Percentiles rank a stretch among this genome's conserved stretches.
phyloP scores from a whole-genome alignment of 2,797 vertebrate species.

The Uromys caudimaculatus region DNA sequence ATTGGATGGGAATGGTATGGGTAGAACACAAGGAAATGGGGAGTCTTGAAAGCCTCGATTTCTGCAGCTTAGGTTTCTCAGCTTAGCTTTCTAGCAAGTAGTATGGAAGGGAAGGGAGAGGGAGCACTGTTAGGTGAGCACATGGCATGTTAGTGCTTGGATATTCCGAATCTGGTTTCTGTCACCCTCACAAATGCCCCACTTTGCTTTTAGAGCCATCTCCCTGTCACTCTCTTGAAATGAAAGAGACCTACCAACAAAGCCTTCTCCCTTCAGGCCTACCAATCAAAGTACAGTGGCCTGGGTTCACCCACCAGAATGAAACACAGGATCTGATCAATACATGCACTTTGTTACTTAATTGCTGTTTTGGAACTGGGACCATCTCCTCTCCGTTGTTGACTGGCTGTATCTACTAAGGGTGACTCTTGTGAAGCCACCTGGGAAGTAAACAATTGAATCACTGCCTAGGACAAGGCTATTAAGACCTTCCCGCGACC shows the following conservation, averaged over 20 bases:
- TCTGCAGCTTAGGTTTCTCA: neutral
- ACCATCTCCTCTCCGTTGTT: neutral
- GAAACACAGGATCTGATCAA: neutral
- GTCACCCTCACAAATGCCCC: neutral
- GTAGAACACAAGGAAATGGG: neutral
- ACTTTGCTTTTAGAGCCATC: neutral
- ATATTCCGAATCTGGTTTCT: neutral
- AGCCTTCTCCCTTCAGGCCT: neutral
- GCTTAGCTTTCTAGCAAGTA: neutral
- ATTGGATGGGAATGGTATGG: neutral
- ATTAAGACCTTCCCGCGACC: slow-evolving; percentile 22
- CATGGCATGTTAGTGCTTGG: neutral
- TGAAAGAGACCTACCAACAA: neutral
- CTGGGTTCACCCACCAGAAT: neutral
- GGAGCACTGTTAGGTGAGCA: neutral
- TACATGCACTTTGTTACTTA: neutral
- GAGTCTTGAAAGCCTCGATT: slow-evolving; percentile 12
- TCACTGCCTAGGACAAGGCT: neutral
- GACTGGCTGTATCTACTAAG: neutral
- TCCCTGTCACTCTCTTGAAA: neutral
- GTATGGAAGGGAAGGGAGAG: neutral
- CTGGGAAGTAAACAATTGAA: slow-evolving; percentile 19
- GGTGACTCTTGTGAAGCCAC: neutral
- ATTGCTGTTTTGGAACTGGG: neutral
- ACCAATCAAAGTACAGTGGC: slow-evolving; percentile 12